Percentiles rank a stretch among this genome's conserved stretches.
Conservation (phyloP, 2,113 vertebrate species). For the Naja naja region DNA sequence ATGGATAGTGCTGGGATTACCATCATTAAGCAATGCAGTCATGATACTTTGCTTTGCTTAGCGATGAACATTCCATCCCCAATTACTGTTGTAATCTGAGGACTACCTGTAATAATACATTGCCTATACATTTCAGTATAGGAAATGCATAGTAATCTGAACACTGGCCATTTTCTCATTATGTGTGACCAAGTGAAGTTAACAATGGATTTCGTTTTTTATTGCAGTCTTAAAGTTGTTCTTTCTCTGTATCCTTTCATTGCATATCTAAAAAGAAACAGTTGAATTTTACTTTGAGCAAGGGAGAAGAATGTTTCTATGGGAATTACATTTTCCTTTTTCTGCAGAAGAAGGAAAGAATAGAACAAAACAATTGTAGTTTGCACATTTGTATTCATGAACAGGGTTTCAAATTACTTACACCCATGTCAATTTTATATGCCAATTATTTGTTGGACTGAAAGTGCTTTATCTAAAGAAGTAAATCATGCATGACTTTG, state of each 20-base stretch:
- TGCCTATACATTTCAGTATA: neutral
- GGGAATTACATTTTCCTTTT: neutral
- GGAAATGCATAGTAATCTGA: neutral
- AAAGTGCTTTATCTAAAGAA: conserved; percentile 32
- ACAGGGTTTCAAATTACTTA: neutral
- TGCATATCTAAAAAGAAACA: neutral
- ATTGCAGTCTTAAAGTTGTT: neutral
- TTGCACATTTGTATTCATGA: conserved; percentile 13
- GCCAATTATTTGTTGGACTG: conserved; percentile 23
- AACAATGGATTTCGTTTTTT: neutral
- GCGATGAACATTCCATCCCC: neutral
- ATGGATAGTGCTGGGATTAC: neutral
- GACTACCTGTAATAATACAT: neutral
- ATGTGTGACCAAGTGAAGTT: neutral
- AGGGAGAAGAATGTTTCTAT: neutral
- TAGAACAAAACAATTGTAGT: neutral
- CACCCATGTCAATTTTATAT: conserved; percentile 9
- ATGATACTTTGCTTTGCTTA: neutral
- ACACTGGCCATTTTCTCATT: neutral
- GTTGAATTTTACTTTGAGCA: neutral
- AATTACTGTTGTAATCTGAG: neutral
- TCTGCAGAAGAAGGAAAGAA: conserved; percentile 1
- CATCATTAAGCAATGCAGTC: neutral
- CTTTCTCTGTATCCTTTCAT: neutral
- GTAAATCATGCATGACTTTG: conserved; percentile 12